phyloP scores from a whole-genome alignment of 2,797 vertebrate genomes.

The Masticophis lateralis region DNA sequence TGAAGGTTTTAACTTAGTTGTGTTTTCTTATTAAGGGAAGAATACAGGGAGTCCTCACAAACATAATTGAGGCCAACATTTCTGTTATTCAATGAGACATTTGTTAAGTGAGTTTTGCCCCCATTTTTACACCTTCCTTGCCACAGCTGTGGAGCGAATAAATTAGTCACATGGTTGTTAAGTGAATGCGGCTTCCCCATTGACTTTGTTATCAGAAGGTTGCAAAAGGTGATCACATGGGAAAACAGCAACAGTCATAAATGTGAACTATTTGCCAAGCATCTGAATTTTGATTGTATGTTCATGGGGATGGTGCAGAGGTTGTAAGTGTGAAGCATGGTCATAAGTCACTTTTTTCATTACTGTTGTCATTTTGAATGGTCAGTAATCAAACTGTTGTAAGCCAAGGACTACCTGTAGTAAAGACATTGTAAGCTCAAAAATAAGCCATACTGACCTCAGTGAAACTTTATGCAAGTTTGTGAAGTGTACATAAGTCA shows the following conservation, averaged over 20 bases:
- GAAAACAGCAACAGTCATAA: not conserved
- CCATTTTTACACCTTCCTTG: not conserved
- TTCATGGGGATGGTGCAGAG: not conserved
- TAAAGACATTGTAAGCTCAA: not conserved
- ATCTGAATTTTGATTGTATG: not conserved
- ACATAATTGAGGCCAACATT: not conserved
- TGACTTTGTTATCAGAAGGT: not conserved
- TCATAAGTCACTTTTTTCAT: not conserved
- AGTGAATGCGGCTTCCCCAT: not conserved
- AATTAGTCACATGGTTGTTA: not conserved
- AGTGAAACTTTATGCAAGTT: not conserved
- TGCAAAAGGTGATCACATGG: not conserved
- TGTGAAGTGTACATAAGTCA: not conserved
- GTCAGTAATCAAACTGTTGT: not conserved
- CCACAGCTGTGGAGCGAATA: not conserved
- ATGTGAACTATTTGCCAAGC: not conserved
- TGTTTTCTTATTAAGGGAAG: not conserved
- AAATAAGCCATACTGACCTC: not conserved
- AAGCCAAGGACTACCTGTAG: not conserved
- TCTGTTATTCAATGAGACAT: not conserved
- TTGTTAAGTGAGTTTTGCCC: not conserved
- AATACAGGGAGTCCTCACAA: not conserved
- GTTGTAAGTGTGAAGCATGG: not conserved
- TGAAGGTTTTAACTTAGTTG: not conserved
- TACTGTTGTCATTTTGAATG: not conserved